Evolutionary conservation across 2,113 vertebrate species (phyloP).

Genomic region (Platysternon megacephalum): DNA sequence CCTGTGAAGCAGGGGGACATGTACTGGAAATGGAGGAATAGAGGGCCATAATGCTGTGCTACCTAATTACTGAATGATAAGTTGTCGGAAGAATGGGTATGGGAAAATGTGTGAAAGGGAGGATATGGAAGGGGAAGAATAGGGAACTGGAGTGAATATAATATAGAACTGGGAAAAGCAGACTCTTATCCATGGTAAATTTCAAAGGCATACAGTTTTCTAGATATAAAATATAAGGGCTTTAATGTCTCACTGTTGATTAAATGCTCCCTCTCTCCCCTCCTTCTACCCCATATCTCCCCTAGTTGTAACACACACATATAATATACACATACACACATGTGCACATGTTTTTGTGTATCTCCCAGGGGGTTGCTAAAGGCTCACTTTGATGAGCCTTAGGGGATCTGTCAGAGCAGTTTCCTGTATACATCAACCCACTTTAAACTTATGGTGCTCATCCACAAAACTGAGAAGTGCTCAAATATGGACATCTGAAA

Average conservation of each 20-base stretch:
- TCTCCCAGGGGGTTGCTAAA: neutral
- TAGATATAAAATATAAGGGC: neutral
- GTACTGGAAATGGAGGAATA: neutral
- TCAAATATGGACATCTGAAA: neutral
- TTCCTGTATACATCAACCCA: neutral
- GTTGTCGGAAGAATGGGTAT: neutral
- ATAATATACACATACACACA: neutral
- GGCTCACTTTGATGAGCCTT: neutral
- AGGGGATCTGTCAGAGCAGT: neutral
- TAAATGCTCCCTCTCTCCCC: neutral
- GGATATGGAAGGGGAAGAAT: neutral
- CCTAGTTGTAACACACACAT: neutral
- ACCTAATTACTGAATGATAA: neutral
- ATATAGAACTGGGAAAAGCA: neutral
- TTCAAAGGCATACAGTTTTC: neutral
- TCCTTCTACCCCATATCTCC: rapidly evolving
- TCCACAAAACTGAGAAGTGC: neutral
- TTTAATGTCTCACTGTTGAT: neutral
- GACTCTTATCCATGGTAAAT: neutral
- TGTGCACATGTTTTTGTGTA: neutral
- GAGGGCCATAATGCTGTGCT: neutral
- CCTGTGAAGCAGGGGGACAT: rapidly evolving
- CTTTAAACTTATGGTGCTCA: neutral
- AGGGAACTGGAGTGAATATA: neutral
- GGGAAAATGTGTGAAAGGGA: neutral